Percentiles rank a stretch among this genome's conserved stretches.
Evolutionary conservation across 2,113 vertebrate species (phyloP).

Genomic region (Solenodon paradoxus): DNA sequence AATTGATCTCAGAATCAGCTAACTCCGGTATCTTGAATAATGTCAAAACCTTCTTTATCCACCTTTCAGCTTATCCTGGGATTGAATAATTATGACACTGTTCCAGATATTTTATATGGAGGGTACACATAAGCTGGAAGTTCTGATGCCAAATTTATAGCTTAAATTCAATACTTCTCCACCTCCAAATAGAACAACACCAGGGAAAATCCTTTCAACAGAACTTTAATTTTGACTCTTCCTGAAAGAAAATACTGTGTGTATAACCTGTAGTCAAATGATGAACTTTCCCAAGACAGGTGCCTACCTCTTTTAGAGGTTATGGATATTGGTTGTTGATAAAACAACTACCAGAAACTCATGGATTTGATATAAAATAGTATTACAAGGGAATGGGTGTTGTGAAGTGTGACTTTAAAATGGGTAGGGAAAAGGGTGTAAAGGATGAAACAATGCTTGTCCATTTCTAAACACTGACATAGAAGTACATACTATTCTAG

Average conservation of each 20-base stretch:
- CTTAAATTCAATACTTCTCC: not conserved
- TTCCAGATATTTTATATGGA: not conserved
- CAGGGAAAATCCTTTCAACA: not conserved
- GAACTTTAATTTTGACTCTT: not conserved
- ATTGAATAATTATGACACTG: not conserved
- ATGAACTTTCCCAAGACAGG: not conserved
- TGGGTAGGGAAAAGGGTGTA: not conserved
- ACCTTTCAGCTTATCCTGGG: not conserved
- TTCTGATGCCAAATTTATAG: not conserved
- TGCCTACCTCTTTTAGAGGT: not conserved
- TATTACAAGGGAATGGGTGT: not conserved
- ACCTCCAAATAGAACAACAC: too few species aligned
- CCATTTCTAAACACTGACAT: not conserved
- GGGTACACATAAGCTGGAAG: not conserved
- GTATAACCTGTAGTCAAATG: not conserved
- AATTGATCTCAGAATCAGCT: not conserved
- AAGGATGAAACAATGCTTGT: not conserved
- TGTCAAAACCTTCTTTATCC: not conserved
- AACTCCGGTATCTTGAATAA: not conserved
- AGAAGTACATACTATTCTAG: too few species aligned
- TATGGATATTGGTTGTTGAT: not conserved
- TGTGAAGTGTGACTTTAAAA: not conserved
- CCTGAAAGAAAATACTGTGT: not conserved
- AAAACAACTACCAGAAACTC: not conserved
- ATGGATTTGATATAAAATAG: not conserved